Conservation (phyloP, 1,140 invertebrate genomes). For the Pseudomyrmex concolor region DNA sequence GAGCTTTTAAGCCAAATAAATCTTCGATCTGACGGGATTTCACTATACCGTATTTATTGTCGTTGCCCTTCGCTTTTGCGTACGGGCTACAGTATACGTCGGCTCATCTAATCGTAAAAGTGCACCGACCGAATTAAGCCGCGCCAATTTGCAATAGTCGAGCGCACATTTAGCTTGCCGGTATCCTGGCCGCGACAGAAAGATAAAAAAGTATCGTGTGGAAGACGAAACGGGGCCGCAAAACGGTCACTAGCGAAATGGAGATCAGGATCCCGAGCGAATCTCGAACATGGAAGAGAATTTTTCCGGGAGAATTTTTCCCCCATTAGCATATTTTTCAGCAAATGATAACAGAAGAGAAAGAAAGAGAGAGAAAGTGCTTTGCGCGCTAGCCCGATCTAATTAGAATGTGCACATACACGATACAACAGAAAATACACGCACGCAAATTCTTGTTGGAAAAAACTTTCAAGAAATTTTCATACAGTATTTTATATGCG, state of each 20-base stretch:
- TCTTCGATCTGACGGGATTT: conserved; percentile 54
- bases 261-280: conserved; percentile 2
- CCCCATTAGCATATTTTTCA: too few relatives aligned
- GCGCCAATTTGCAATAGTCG: conserved; percentile 54
- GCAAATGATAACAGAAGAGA: too few relatives aligned
- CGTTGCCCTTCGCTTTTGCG: conserved; percentile 45
- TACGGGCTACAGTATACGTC: conserved; percentile 57
- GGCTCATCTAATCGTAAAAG: conserved; percentile 49
- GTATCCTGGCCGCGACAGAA: conserved; percentile 30
- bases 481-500: too few relatives aligned
- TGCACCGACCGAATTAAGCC: conserved; percentile 54
- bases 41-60: conserved; percentile 70
- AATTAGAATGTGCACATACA: too few relatives aligned
- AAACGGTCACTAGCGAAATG: conserved; percentile 24
- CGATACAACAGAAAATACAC: too few relatives aligned
- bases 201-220: conserved; percentile 58
- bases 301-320: too few relatives aligned
- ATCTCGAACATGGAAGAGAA: conserved; percentile 2
- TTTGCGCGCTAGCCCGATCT: conserved; percentile 4
- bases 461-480: not conserved
- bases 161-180: conserved; percentile 32
- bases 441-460: not conserved
- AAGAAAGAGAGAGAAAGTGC: too few relatives aligned
- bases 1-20: conserved; percentile 59
- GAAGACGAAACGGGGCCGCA: conserved; percentile 54